A percentile compares a stretch with the other conserved stretches of the same genome.
phyloP scores from a whole-genome alignment of 2,797 vertebrate genomes.

The Lepus townsendii region DNA sequence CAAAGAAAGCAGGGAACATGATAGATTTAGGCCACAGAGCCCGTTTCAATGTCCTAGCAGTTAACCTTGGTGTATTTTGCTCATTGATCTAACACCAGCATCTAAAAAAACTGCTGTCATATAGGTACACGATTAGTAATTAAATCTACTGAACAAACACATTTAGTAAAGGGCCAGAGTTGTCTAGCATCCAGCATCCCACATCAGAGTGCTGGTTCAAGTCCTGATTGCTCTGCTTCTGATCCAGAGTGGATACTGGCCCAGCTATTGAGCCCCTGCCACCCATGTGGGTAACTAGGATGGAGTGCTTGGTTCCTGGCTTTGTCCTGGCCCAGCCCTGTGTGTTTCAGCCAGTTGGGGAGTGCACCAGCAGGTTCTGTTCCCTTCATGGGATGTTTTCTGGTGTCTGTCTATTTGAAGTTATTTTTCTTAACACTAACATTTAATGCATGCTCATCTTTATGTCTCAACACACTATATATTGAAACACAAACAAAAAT shows the following conservation, averaged over 20 bases:
- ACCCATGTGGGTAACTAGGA: too few relatives aligned
- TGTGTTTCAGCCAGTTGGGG: too few relatives aligned
- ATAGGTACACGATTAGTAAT: background rate
- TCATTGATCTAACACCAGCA: background rate
- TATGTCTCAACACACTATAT: slow-evolving; percentile 26
- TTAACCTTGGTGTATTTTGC: background rate
- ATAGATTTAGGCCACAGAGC: background rate
- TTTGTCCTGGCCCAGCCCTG: too few relatives aligned
- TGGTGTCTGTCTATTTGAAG: slow-evolving; percentile 45
- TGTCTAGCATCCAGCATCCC: too few relatives aligned
- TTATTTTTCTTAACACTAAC: slow-evolving; percentile 25
- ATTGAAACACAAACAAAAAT: slow-evolving; percentile 2
- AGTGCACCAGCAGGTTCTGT: background rate
- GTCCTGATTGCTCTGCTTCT: too few relatives aligned
- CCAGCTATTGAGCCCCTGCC: too few relatives aligned
- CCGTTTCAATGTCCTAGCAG: background rate
- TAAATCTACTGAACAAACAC: background rate
- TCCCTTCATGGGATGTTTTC: slow-evolving; percentile 30
- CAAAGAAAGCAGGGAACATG: background rate
- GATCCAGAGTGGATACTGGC: too few relatives aligned
- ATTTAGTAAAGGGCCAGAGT: background rate
- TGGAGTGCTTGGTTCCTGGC: too few relatives aligned
- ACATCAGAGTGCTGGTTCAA: too few relatives aligned
- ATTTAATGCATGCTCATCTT: slow-evolving; percentile 17
- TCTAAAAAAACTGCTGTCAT: background rate